Percentiles rank a stretch among this genome's conserved stretches.
Conservation (phyloP, 2,113 vertebrate species). For the Cyanocitta stelleri region DNA sequence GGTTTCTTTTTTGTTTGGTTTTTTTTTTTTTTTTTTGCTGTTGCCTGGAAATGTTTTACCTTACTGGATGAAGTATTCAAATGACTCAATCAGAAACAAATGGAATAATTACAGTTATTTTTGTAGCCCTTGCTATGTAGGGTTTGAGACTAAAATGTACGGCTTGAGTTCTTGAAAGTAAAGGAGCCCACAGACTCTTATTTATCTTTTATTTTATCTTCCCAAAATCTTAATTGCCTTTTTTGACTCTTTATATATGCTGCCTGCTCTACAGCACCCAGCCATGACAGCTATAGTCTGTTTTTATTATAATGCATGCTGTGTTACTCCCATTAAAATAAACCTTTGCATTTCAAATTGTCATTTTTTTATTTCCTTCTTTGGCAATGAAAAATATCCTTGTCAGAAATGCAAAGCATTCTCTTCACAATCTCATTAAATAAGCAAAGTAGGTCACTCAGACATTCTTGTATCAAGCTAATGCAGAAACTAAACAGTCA, state of each 20-base stretch:
- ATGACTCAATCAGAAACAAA: background rate
- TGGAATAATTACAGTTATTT: background rate
- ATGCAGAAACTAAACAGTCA: background rate
- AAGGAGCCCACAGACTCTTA: background rate
- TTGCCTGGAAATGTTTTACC: background rate
- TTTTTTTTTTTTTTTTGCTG: background rate
- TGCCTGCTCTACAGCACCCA: background rate
- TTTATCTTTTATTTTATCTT: background rate
- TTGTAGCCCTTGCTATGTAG: background rate
- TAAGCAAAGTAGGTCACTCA: background rate
- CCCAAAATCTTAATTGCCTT: background rate
- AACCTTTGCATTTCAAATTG: background rate
- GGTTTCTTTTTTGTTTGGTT: too few species aligned
- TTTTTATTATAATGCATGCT: background rate
- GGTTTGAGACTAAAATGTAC: background rate
- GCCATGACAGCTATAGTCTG: rapidly evolving
- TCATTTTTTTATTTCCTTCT: background rate
- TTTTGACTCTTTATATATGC: background rate
- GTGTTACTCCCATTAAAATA: background rate
- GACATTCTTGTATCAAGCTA: background rate
- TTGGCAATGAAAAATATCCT: background rate
- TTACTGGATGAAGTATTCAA: background rate
- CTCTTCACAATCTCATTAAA: background rate
- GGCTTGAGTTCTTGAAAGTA: background rate
- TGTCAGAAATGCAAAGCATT: background rate